Evolutionary conservation across 2,888 invertebrate genomes (phyloP).

Genomic region (Clusia tigrina): DNA sequence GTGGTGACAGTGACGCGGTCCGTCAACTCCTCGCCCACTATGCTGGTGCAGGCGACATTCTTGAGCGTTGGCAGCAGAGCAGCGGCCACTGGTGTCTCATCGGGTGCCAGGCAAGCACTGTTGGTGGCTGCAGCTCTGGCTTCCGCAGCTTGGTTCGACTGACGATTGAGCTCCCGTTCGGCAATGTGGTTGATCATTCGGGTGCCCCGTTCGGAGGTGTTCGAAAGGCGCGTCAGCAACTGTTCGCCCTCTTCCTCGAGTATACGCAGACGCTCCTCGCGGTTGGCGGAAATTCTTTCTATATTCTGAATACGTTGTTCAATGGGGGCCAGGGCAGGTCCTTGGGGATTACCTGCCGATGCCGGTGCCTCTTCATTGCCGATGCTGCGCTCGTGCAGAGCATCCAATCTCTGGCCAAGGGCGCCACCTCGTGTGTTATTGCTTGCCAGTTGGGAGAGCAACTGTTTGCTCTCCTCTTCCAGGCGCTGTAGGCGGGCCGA

Average conservation of each 20-base stretch:
- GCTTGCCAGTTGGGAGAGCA: constrained; percentile 65
- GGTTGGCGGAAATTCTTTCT: constrained; percentile 52
- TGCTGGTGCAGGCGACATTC: constrained; percentile 49
- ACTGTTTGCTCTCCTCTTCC: constrained; percentile 81
- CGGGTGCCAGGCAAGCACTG: constrained; percentile 29
- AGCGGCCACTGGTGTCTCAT: constrained; percentile 12
- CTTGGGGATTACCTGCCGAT: background rate
- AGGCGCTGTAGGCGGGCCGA: constrained; percentile 66
- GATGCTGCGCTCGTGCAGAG: constrained; percentile 53
- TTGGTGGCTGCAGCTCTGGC: constrained; percentile 32
- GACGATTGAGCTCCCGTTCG: constrained; percentile 50
- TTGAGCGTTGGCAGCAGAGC: constrained; percentile 41
- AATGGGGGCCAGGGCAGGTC: constrained; percentile 30
- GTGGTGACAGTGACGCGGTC: constrained; percentile 52
- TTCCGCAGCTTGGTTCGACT: too few species aligned
- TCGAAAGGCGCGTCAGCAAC: constrained; percentile 67
- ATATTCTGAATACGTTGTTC: constrained; percentile 57
- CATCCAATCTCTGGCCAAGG: constrained; percentile 50
- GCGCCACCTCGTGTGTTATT: constrained; percentile 51
- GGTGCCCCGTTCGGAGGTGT: constrained; percentile 56
- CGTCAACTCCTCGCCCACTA: constrained; percentile 47
- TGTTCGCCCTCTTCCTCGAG: constrained; percentile 84
- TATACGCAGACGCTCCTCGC: constrained; percentile 61
- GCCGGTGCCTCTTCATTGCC: constrained; percentile 19
- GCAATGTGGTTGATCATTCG: constrained; percentile 57